Percentiles rank a stretch among this genome's conserved stretches.
These are phyloP conservation scores for Colius striatus DNA, from an alignment of 2,113 vertebrate species.

Conservation along the genomic window DNA sequence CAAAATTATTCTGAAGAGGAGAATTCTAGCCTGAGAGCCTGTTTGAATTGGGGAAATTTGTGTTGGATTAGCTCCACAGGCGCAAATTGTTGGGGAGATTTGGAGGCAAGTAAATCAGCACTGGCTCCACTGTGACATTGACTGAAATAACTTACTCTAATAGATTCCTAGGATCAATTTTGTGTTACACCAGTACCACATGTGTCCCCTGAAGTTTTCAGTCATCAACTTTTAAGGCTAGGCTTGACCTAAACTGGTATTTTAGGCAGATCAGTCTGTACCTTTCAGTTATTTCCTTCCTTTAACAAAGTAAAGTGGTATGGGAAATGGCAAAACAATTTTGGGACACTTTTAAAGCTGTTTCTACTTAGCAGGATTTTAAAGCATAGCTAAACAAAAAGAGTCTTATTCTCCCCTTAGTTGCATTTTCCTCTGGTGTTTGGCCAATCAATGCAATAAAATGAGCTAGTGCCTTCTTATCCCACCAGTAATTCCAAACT, in stretches of 20 bases:
- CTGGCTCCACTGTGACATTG: background rate
- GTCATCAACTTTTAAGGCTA: background rate
- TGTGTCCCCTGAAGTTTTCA: background rate
- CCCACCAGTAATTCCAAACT: background rate
- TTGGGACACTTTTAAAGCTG: background rate
- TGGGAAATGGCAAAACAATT: background rate
- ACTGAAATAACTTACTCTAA: background rate
- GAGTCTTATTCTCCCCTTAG: background rate
- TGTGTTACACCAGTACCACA: background rate
- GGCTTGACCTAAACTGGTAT: background rate
- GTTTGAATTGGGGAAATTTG: background rate
- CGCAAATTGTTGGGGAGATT: background rate
- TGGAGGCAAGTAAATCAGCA: background rate
- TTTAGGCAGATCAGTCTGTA: background rate
- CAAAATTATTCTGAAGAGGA: background rate
- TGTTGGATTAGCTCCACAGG: background rate
- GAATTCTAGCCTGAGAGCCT: background rate
- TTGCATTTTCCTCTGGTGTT: background rate
- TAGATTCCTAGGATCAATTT: background rate
- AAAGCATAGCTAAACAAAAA: background rate
- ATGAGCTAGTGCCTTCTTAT: background rate
- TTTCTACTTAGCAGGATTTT: slow-evolving; percentile 6
- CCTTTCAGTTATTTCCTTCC: background rate
- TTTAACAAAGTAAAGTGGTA: background rate
- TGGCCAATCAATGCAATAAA: slow-evolving; percentile 5